Evolutionary conservation across 2,113 vertebrate genomes (phyloP).

Genomic region (Sinocyclocheilus grahami): DNA sequence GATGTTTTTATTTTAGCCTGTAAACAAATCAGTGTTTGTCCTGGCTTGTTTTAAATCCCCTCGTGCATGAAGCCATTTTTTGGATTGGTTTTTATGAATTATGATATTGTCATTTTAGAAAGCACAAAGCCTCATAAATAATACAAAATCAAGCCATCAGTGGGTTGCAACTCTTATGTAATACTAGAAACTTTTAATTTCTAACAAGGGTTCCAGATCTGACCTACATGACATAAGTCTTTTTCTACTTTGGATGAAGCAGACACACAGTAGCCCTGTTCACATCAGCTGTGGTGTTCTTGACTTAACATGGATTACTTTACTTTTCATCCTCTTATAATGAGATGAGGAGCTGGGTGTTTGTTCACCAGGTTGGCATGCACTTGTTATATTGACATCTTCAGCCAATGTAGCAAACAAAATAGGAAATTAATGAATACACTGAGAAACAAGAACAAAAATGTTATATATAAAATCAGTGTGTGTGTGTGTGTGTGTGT

Average conservation of each 20-base stretch:
- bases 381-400: neutral
- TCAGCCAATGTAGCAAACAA: neutral
- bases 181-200: neutral
- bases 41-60: conserved; percentile 17
- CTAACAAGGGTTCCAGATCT: neutral
- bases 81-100: conserved; percentile 13
- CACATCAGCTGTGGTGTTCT: neutral
- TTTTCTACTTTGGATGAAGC: neutral
- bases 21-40: conserved; percentile 31
- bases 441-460: no score
- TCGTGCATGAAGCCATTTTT: neutral
- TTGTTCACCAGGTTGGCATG: neutral
- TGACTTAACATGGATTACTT: conserved; percentile 66
- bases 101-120: conserved; percentile 20
- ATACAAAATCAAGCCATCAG: neutral
- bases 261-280: neutral
- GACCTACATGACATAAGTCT: neutral
- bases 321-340: conserved; percentile 70
- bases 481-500: no score
- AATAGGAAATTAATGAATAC: neutral
- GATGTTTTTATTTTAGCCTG: neutral
- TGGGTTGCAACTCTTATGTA: neutral
- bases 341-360: conserved; percentile 61
- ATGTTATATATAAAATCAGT: no score
- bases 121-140: neutral